phyloP scores from a whole-genome alignment of 2,888 invertebrate genomes.

The Eupithecia subumbrata region DNA sequence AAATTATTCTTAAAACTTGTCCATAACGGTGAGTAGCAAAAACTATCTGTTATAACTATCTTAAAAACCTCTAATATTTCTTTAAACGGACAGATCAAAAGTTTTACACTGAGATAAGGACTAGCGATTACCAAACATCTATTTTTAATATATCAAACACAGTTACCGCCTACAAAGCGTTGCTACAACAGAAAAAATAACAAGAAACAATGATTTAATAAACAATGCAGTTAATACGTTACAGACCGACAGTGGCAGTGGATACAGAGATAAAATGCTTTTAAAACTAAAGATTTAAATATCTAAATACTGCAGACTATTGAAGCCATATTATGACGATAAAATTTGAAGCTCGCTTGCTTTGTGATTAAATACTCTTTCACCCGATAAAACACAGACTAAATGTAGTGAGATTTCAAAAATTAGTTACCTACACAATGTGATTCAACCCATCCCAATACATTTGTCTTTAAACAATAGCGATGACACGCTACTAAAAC shows the following conservation, averaged over 20 bases:
- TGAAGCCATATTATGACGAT: conserved; percentile 13
- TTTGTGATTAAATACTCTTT: conserved; percentile 35
- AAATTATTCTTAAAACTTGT: neutral
- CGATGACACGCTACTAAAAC: conserved; percentile 45
- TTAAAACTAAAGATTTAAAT: conserved; percentile 32
- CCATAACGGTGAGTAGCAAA: conserved; percentile 30
- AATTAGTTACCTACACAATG: conserved; percentile 50
- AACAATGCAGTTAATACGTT: conserved; percentile 49
- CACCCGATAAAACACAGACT: conserved; percentile 35
- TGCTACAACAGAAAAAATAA: conserved; percentile 68
- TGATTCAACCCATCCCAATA: conserved; percentile 51
- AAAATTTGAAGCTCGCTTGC: conserved; percentile 31
- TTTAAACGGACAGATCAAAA: conserved; percentile 79
- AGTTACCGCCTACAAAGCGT: conserved; percentile 70
- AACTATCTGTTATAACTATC: conserved; percentile 56
- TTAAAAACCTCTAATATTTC: conserved; percentile 69
- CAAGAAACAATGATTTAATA: conserved; percentile 70
- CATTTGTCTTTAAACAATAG: conserved; percentile 52
- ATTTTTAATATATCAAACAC: conserved; percentile 53
- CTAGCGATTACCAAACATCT: conserved; percentile 70
- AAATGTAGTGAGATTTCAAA: conserved; percentile 58
- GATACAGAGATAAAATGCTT: conserved; percentile 51
- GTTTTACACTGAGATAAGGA: conserved; percentile 71
- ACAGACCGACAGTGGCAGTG: conserved; percentile 65
- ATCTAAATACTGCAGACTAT: conserved; percentile 27